Evolutionary conservation across 2,797 vertebrate species (phyloP), one percentile per base, ranked within the genome.

Genomic region (Chrysocyon brachyurus): DNA sequence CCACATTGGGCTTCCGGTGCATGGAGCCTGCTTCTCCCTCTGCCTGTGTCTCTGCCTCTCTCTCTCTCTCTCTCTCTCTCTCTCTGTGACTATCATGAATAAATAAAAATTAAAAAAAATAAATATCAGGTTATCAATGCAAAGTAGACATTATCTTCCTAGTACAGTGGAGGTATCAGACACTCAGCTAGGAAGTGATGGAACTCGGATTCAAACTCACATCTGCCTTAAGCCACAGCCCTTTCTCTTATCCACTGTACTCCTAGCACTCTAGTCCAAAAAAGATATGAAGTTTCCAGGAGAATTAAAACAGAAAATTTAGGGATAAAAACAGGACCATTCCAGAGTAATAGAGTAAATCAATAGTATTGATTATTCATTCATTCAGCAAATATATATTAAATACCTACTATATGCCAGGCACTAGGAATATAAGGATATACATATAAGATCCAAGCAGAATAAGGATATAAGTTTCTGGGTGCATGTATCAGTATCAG

Each of bases 291-390:
- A 28, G 28, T 90, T 22, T 85, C 31, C 19, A 70, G 24, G 0
- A 56, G 36, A 91, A 49, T 66, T 89, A 57, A 94, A 91, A 90
- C 16, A 73, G 68, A 64, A 90, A n/a, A 92, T 57, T 64, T 85
- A 83, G 31, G 22, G 10, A 81, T 92, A 40, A 84, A 88, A 91
- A 82, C 11, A 64, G 16, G 63, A 73, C 24, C 33, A 59, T 77
- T 87, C 54, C 28, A 81, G 54, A 22, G 16, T 12, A 94, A 7
- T 3, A 63, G n/a, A 64, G 54, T 68, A 61, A 94, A n/a, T 77
- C 17, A 64, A 28, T 15, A 66, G 5, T 66, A 88, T 8, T 1
- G 24, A 73, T 73, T 75, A 73, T 16, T 84, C 52, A 93, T 79
- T 90, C 9, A 86, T 40, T 78, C 56, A 73, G 75, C 52, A 89